A percentile compares a stretch with the other conserved stretches of the same genome.
These are phyloP conservation scores for Ichneumoninae sp. DNA, from an alignment of 2,888 invertebrate genomes.

Conservation along the genomic window DNA sequence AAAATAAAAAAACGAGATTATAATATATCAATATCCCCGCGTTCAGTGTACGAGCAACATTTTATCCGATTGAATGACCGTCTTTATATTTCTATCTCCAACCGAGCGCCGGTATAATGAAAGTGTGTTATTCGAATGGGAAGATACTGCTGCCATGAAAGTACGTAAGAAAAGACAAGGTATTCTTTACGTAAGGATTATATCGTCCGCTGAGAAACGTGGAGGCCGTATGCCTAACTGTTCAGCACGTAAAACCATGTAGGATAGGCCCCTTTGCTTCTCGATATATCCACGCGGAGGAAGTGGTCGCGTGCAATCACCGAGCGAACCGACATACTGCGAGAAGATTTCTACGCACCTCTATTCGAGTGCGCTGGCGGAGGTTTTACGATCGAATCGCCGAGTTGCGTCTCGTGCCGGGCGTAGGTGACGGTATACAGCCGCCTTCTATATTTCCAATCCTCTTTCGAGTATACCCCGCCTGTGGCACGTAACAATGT, in stretches of 20 bases:
- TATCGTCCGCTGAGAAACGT: not conserved
- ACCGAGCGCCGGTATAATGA: conserved; percentile 30
- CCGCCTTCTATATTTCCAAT: conserved; percentile 29
- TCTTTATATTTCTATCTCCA: conserved; percentile 30
- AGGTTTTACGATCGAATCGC: conserved; percentile 58
- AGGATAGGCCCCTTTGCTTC: not conserved
- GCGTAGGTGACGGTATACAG: conserved; percentile 50
- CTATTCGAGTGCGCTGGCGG: conserved; percentile 27
- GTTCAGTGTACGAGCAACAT: not conserved
- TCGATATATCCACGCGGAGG: not conserved
- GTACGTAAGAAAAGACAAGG: conserved; percentile 42
- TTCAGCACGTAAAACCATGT: not conserved
- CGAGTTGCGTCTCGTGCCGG: conserved; percentile 32
- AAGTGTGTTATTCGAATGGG: conserved; percentile 36
- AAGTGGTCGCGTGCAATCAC: conserved; percentile 10
- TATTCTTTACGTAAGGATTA: conserved; percentile 43
- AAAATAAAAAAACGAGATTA: not conserved
- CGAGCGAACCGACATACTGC: conserved; percentile 27
- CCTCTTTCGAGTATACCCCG: conserved; percentile 4
- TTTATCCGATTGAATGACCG: conserved; percentile 9
- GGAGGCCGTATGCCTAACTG: not conserved
- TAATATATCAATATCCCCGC: conserved; percentile 21
- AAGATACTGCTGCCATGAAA: conserved; percentile 28
- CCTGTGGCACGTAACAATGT: conserved; percentile 38
- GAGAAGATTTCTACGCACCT: conserved; percentile 11